A percentile compares a stretch with the other conserved stretches of the same genome.
These are phyloP conservation scores for Drosophila prostipennis DNA, from an alignment of 2,888 invertebrate species.

Conservation along the genomic window DNA sequence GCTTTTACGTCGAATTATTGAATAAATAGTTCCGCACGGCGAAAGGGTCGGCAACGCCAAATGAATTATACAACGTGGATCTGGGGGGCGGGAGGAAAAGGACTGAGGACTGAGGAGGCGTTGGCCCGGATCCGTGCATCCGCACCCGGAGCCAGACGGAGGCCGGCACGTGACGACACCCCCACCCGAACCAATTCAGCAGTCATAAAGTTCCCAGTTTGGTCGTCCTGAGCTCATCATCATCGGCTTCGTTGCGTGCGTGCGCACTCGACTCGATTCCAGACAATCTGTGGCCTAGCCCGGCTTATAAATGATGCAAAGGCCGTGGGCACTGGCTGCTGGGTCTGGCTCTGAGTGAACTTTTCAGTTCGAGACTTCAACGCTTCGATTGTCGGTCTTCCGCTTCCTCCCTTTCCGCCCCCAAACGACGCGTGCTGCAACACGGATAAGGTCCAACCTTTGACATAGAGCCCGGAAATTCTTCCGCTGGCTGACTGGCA, in stretches of 20 bases:
- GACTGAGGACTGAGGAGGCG: neutral
- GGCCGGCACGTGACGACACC: slow-evolving; percentile 72
- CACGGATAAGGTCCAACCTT: slow-evolving; percentile 64
- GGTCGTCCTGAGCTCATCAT: slow-evolving; percentile 73
- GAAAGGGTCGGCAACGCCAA: slow-evolving; percentile 49
- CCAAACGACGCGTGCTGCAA: slow-evolving; percentile 53
- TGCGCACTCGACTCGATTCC: slow-evolving; percentile 54
- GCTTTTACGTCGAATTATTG: slow-evolving; percentile 68
- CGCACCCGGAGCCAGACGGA: slow-evolving; percentile 15
- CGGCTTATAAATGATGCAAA: slow-evolving; percentile 79
- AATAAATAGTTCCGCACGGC: slow-evolving; percentile 76
- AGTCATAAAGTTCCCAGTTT: slow-evolving; percentile 58
- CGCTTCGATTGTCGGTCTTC: slow-evolving; percentile 71
- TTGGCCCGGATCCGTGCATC: slow-evolving; percentile 10
- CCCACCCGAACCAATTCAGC: slow-evolving; percentile 30
- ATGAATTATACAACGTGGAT: slow-evolving; percentile 69
- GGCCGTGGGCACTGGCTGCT: slow-evolving; percentile 32
- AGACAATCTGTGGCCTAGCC: slow-evolving; percentile 78
- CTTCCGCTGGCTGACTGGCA: slow-evolving; percentile 28
- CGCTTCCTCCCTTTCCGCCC: neutral
- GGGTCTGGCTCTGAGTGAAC: slow-evolving; percentile 35
- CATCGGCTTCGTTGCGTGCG: slow-evolving; percentile 71
- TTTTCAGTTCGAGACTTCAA: slow-evolving; percentile 77
- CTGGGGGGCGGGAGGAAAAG: slow-evolving; percentile 2
- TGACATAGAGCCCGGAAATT: slow-evolving; percentile 63